Evolutionary conservation across 2,888 invertebrate species (phyloP).

Genomic region (Eristalis arbustorum): DNA sequence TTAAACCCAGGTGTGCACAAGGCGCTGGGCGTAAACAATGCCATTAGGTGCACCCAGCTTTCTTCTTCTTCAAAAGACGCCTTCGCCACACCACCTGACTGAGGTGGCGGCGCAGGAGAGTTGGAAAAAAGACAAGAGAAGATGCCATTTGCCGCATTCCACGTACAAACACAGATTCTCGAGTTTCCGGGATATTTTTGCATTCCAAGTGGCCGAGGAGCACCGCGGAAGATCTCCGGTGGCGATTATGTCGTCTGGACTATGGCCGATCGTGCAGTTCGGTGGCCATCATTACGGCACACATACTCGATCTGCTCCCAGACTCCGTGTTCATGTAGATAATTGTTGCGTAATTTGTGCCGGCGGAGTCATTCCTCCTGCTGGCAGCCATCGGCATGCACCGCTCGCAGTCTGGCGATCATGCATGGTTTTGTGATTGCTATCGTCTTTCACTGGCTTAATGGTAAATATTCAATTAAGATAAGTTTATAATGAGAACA

Average conservation of each 20-base stretch:
- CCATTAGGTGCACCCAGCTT: conserved; percentile 66
- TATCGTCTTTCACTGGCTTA: conserved; percentile 40
- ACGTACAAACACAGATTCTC: conserved; percentile 26
- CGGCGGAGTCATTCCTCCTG: conserved; percentile 40
- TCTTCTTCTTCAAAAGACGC: neutral
- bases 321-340: conserved; percentile 60
- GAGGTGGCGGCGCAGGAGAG: neutral
- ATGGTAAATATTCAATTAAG: conserved; percentile 66
- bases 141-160: conserved; percentile 65
- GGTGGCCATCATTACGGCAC: conserved; percentile 54
- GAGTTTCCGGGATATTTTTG: conserved; percentile 66
- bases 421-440: conserved; percentile 58
- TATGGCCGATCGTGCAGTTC: conserved; percentile 52
- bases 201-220: conserved; percentile 27
- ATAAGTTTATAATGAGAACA: conserved; percentile 64
- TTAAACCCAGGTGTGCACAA: conserved; percentile 14
- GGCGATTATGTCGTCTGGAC: conserved; percentile 64
- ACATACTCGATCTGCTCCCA: neutral
- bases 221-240: conserved; percentile 35
- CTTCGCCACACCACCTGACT: neutral
- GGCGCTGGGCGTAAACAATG: conserved; percentile 39
- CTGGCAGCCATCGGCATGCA: neutral
- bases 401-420: conserved; percentile 21
- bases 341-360: conserved; percentile 70
- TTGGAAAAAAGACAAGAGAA: conserved; percentile 28